A percentile compares a stretch with the other conserved stretches of the same genome.
These are phyloP conservation scores for Heterochromis multidens DNA, from an alignment of 2,113 vertebrate genomes.

Conservation along the genomic window DNA sequence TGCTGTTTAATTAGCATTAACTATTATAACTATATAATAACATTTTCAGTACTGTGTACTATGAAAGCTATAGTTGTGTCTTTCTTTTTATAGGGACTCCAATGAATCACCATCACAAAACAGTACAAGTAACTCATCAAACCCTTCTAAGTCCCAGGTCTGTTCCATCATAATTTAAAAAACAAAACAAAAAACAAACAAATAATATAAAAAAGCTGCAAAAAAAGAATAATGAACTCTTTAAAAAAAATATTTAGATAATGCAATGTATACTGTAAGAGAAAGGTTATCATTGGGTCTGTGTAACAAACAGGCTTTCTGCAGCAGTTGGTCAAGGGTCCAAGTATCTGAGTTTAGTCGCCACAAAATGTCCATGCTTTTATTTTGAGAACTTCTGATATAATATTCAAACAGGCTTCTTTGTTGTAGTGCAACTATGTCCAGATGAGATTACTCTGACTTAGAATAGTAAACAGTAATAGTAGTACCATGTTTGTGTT, in stretches of 20 bases:
- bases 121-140: constrained; percentile 14
- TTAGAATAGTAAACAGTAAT: neutral
- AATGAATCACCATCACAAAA: neutral
- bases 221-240: neutral
- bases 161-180: neutral
- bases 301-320: too few relatives aligned
- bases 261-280: neutral
- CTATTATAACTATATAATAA: neutral
- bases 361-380: too few relatives aligned
- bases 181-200: neutral
- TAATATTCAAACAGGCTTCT: too few relatives aligned
- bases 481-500: neutral
- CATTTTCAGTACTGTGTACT: accelerated
- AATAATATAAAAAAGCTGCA: neutral
- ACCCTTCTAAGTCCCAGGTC: neutral
- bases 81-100: constrained; percentile 33
- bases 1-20: too few relatives aligned
- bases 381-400: too few relatives aligned
- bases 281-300: too few relatives aligned
- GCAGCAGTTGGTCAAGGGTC: too few relatives aligned
- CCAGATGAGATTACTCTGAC: neutral
- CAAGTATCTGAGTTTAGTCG: too few relatives aligned
- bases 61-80: neutral
- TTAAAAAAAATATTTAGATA: accelerated
- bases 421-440: neutral